phyloP scores from a whole-genome alignment of 2,113 vertebrate species.

The Callaeas wilsoni region DNA sequence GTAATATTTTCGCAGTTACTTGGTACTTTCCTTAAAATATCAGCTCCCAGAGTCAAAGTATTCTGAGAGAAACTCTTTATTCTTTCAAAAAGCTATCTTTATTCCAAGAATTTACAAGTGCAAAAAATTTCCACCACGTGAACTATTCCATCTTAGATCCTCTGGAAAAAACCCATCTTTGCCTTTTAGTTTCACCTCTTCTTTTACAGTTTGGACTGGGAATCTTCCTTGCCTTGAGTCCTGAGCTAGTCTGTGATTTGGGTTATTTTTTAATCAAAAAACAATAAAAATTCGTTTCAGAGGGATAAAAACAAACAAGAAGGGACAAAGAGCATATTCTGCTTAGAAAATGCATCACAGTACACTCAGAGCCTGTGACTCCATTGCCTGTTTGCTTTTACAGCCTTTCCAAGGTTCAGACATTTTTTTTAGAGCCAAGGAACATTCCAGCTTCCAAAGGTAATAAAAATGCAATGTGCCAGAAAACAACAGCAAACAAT shows the following conservation, averaged over 20 bases:
- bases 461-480: neutral
- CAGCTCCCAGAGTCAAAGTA: neutral
- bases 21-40: neutral
- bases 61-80: neutral
- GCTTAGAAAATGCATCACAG: neutral
- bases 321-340: neutral
- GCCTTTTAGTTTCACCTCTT: neutral
- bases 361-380: neutral
- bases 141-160: neutral
- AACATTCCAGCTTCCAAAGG: conserved; percentile 12
- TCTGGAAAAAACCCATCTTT: neutral
- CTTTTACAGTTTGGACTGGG: neutral
- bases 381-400: neutral
- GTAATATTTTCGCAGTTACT: neutral
- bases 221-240: neutral
- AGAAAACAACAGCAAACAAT: neutral
- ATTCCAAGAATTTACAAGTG: neutral
- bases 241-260: neutral
- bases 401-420: neutral
- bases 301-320: neutral
- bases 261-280: neutral
- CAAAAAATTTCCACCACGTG: neutral
- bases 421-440: neutral
- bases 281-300: neutral
- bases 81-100: neutral